Base-by-base conservation (phyloP, 1,140 invertebrate species). In the Aethina tumida region DNA sequence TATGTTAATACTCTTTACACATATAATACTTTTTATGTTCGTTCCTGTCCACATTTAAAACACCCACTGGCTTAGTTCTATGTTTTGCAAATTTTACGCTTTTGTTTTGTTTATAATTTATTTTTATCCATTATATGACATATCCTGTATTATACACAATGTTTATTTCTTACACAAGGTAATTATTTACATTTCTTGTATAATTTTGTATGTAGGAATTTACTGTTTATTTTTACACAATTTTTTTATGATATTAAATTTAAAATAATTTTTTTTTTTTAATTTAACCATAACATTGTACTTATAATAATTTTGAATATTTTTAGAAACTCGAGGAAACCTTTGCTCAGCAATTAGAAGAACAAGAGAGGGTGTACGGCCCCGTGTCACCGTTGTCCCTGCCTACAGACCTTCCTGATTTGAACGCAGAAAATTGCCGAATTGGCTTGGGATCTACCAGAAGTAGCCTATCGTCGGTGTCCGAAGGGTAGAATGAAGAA, bases 311-410 rank as follows among this genome's bases (percentile, higher is more conserved):
- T 25, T 10, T n/a, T 47, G 14, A n/a, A 19, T 24, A 38, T 14
- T 63, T 71, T 13, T 66, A 91, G 86, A 79, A 74, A 67, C 61
- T 92, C 49, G 87, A 92, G 64, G 85, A 90, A 55, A 81, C 86
- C 52, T 91, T 92, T 59, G 70, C 71, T 34, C 67, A 77, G 41
- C 84, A 92, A 59, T 62, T 84, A 41, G 84, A 86, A 53, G 85
- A 90, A 51, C 86, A 90, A 63, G 84, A 89, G 60, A 70, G 76
- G 32, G 76, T 88, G 49, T 89, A 75, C 47, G 70, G 72, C 0
- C 67, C 73, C 41, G 69, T 63, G 46, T 65, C 62, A 20, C 71
- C 65, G 35, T 63, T 68, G 45, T 65, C 69, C 39, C 63, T 81
- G 43, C 75, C 77, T 12, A 49, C 72, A 25, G 77, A 80, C 60